Base-by-base conservation (phyloP, 1,140 invertebrate species). In the Atopsyche davidsoni region DNA sequence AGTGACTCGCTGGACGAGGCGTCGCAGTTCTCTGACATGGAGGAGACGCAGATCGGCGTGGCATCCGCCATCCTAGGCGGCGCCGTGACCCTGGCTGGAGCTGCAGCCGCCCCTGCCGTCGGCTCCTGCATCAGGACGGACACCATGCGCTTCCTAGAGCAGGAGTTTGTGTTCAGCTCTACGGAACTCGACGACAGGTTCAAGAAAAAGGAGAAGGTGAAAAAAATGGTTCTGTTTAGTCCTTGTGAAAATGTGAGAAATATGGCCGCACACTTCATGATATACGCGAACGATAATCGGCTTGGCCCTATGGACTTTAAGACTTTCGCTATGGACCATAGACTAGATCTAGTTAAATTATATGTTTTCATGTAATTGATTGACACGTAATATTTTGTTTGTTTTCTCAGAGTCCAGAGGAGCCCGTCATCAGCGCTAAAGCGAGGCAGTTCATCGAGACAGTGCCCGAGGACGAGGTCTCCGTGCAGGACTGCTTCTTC, bases 401-500 rank as follows among this genome's bases (percentile, higher is more conserved):
- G 6, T 28, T 7, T 4, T 36, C 24, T 17, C 21, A 44, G 39
- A 43, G 24, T 47, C 36, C 44, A 17, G 48, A 55, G 14, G 55
- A 57, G 35, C 69, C 68, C 18, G 68, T 70, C 3, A 75, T 75
- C 40, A 75, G 72, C 57, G 69, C 72, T 17, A 75, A 75, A 58
- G 72, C 72, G 14, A 62, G 72, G 16, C 72, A 75, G 46, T 75
- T 75, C 51, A 75, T 75, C 55, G 72, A 75, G 59, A 75, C 72
- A 3, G 70, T 75, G 11, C 70, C 72, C 10, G 72, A 75, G 64
- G 72, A 73, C 61, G 70, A 72, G 54, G 36, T 39, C 25, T 72
- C 69, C 18, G 70, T 75, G 6, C 72, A 73, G 58, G 72, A 75
- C 60, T 75, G 72, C 51, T 75, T 75, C 64, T 75, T 75, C 52